A percentile compares a stretch with the other conserved stretches of the same genome.
phyloP scores from a whole-genome alignment of 92 coral and sea anemone genomes.

The Virgularia gustaviana region DNA sequence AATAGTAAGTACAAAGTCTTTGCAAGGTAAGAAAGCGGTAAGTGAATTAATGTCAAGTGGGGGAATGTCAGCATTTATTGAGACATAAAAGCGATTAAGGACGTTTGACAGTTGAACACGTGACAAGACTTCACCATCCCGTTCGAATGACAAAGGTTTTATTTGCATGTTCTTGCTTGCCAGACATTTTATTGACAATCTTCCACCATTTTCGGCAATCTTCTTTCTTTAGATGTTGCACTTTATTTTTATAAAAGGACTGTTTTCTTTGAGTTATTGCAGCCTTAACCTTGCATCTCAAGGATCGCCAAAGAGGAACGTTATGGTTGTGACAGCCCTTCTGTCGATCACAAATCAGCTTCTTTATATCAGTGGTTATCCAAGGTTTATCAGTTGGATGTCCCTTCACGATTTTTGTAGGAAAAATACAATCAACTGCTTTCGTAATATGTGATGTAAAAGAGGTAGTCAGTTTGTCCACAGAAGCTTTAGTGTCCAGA shows the following conservation, averaged over 20 bases:
- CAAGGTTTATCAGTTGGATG: constrained; percentile 43
- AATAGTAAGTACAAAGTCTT: constrained; percentile 5
- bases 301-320: constrained; percentile 17
- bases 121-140: constrained; percentile 31
- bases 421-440: constrained; percentile 40
- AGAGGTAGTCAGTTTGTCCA: constrained; percentile 32
- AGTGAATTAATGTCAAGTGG: constrained; percentile 31
- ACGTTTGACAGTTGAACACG: constrained; percentile 27
- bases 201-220: constrained; percentile 60
- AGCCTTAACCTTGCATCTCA: constrained; percentile 41
- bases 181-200: constrained; percentile 49
- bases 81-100: constrained; percentile 34
- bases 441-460: constrained; percentile 26
- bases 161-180: constrained; percentile 31
- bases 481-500: constrained; percentile 31
- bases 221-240: constrained; percentile 38
- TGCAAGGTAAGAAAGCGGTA: constrained; percentile 43
- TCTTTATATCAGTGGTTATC: constrained; percentile 44
- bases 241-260: constrained; percentile 49
- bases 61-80: constrained; percentile 48
- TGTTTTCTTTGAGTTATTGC: constrained; percentile 30
- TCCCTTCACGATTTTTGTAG: neutral
- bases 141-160: constrained; percentile 23
- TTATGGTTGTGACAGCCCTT: constrained; percentile 46
- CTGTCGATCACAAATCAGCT: constrained; percentile 49